These are phyloP conservation scores for Tangara arthus DNA, from an alignment of 2,797 vertebrate genomes.

Conservation along the genomic window DNA sequence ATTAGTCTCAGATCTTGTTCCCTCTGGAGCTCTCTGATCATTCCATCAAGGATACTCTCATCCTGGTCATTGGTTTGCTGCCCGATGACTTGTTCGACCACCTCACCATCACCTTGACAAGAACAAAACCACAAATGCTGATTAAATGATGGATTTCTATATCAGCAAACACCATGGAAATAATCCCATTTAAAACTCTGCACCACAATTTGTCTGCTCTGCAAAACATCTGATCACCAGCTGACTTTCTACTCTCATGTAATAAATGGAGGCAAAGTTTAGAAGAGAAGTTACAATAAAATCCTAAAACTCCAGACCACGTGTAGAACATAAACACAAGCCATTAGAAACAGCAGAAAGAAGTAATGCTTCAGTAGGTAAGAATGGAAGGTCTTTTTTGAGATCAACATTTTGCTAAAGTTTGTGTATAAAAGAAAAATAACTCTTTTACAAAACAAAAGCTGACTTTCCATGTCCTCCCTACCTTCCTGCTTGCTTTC, in stretches of 20 bases:
- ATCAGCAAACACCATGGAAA: background rate
- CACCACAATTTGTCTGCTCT: background rate
- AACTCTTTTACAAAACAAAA: background rate
- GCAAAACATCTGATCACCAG: background rate
- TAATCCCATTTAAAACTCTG: background rate
- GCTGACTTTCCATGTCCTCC: background rate
- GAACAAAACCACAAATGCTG: constrained; percentile 19
- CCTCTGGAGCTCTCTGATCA: constrained; percentile 91
- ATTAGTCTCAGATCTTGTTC: constrained; percentile 85
- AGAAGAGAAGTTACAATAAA: background rate
- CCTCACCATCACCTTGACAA: constrained; percentile 89
- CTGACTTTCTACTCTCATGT: background rate
- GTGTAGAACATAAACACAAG: background rate
- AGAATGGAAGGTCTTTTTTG: background rate
- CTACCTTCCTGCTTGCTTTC: background rate
- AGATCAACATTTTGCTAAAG: background rate
- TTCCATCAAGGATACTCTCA: constrained; percentile 88
- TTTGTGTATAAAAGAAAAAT: background rate
- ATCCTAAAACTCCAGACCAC: background rate
- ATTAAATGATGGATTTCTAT: background rate
- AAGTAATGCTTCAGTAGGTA: background rate
- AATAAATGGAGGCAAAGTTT: background rate
- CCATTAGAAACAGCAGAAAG: background rate
- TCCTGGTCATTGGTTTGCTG: constrained; percentile 88
- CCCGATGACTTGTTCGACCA: constrained; percentile 95